phyloP scores from a whole-genome alignment of 2,113 vertebrate genomes.

The Vidua chalybeata region DNA sequence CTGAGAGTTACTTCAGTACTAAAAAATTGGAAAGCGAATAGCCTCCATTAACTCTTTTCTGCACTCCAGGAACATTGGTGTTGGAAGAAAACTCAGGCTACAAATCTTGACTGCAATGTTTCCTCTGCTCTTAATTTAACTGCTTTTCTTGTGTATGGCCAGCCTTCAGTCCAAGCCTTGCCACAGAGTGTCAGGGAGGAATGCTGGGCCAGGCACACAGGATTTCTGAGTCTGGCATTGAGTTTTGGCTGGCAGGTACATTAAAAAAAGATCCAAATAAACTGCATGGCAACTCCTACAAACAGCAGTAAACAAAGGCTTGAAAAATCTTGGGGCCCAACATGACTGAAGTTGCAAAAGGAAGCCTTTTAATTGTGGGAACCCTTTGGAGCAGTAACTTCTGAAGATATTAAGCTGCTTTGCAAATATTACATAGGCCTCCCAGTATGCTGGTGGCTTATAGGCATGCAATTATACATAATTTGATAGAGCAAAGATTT shows the following conservation, averaged over 20 bases:
- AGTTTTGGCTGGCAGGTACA: not conserved
- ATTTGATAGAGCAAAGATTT: not conserved
- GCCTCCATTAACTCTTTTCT: not conserved
- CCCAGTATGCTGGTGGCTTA: not conserved
- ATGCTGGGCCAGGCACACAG: not conserved
- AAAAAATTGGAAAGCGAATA: not conserved
- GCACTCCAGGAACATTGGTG: not conserved
- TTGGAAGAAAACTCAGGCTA: not conserved
- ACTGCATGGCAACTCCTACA: not conserved
- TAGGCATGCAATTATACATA: not conserved
- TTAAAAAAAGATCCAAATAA: not conserved
- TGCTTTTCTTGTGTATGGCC: not conserved
- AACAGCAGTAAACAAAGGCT: constrained; percentile 34
- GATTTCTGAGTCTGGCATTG: not conserved
- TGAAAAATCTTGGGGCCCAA: not conserved
- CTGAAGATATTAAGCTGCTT: not conserved
- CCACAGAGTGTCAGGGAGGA: not conserved
- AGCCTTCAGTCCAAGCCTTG: not conserved
- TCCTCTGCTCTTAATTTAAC: not conserved
- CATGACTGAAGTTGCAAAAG: not conserved
- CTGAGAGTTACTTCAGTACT: not conserved
- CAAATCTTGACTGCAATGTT: not conserved
- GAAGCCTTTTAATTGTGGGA: not conserved
- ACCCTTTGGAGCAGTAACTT: not conserved
- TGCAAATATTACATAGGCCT: not conserved